Percentiles rank a stretch among this genome's conserved stretches.
phyloP scores from a whole-genome alignment of 1,140 invertebrate species.

The Drosophila miranda region DNA sequence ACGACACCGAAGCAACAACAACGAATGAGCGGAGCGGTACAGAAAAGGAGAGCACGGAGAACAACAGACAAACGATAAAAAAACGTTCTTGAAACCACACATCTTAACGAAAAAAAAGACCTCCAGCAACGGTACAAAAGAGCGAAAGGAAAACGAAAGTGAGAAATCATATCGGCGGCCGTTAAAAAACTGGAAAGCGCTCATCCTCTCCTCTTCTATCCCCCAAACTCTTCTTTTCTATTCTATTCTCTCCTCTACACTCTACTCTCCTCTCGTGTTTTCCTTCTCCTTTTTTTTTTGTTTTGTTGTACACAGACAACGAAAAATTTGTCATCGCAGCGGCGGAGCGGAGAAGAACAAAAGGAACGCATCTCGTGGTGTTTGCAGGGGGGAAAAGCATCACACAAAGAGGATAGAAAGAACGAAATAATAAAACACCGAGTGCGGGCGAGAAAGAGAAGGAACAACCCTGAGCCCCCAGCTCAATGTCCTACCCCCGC shows the following conservation, averaged over 20 bases:
- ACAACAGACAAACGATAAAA: constrained; percentile 31
- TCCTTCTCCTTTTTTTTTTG: constrained; percentile 22
- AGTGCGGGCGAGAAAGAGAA: constrained; percentile 10
- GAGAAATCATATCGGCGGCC: constrained; percentile 6
- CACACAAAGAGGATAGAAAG: constrained; percentile 21
- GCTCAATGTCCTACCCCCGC: constrained; percentile 4
- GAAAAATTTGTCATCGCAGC: constrained; percentile 69
- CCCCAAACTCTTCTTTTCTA: too few species aligned
- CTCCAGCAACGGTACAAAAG: too few species aligned
- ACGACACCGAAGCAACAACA: neutral
- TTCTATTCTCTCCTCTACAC: too few species aligned
- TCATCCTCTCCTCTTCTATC: too few species aligned
- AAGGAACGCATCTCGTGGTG: constrained; percentile 39
- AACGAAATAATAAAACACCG: constrained; percentile 3
- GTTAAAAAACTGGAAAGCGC: constrained; percentile 46
- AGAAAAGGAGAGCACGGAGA: constrained; percentile 32
- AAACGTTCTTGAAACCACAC: neutral
- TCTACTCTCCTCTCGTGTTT: constrained; percentile 1
- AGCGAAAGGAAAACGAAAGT: constrained; percentile 14
- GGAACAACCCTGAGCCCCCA: constrained; percentile 4
- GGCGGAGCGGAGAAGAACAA: constrained; percentile 56
- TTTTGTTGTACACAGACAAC: constrained; percentile 50
- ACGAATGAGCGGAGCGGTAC: constrained; percentile 6
- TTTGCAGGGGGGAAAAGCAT: constrained; percentile 20
- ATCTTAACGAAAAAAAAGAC: too few species aligned